Base-by-base conservation (phyloP, 2,797 vertebrate species). In the Cyprinella venusta region DNA sequence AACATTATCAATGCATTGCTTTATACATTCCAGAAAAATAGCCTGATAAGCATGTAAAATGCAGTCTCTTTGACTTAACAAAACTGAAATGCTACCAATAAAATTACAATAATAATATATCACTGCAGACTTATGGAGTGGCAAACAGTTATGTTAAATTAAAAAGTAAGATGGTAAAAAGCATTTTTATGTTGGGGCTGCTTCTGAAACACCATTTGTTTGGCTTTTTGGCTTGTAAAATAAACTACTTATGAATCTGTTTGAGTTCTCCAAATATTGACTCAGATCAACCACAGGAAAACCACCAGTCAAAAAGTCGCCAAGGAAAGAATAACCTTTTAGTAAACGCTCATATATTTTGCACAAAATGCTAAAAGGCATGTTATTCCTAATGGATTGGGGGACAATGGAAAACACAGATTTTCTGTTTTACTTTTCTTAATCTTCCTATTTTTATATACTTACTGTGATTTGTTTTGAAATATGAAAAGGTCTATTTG, bases 271-370 rank as follows among this genome's bases (percentile, higher is more conserved):
- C 76, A 84, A 88, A 81, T 88, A 88, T 86, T 88, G 82, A 88
- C 87, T 84, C 77, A 79, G 79, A 79, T 84, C 50, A 87, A 85
- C 85, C 88, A 86, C 86, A 88, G 86, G 69, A 85, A 85, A 87
- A 79, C 80, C 67, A 63, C 82, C 54, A 76, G 82, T 78, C 88
- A 84, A 85, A 67, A 52, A 38, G 45, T 67, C 42, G 52, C 13
- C 45, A n/a, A 67, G 19, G 45, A 84, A 84, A 89, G 87, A 88
- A 87, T 84, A 87, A 87, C 68, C 63, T 86, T 69, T 85, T 68
- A 42, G 86, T 86, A 89, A 87, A 84, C 77, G 79, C 86, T 86
- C 87, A 86, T 88, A 84, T 89, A 84, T 84, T 84, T 83, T 86
- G 75, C 79, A 85, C 81, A 84, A 85, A 89, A 86, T 83, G 33